These are phyloP conservation scores for Drosophila ohnishii DNA, from an alignment of 1,140 invertebrate species.

Conservation along the genomic window DNA sequence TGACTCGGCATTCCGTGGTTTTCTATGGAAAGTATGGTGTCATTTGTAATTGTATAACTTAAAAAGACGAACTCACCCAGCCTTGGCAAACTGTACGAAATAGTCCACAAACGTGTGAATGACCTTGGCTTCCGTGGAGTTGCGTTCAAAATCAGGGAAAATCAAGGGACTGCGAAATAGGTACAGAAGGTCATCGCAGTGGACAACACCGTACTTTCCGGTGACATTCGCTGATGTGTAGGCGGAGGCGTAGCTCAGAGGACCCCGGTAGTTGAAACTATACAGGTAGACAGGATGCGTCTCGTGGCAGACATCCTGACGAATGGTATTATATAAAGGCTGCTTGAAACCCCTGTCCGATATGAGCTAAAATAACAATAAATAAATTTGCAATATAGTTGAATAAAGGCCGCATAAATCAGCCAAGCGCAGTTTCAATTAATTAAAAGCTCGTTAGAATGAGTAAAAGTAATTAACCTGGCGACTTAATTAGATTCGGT, in stretches of 20 bases:
- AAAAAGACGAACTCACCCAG: conserved; percentile 36
- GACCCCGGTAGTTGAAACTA: conserved; percentile 68
- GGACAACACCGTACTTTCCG: conserved; percentile 69
- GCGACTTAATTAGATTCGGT: background rate
- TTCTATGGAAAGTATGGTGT: conserved; percentile 18
- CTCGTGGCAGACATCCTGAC: conserved; percentile 40
- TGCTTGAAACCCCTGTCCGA: conserved; percentile 74
- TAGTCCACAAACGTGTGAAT: conserved; percentile 56
- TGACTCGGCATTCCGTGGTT: conserved; percentile 38
- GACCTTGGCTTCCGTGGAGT: conserved; percentile 61
- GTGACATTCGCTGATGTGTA: conserved; percentile 55
- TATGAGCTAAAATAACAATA: conserved; percentile 52
- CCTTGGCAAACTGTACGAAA: conserved; percentile 74
- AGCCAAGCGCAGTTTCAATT: background rate
- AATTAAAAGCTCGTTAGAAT: background rate
- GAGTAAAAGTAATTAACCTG: background rate
- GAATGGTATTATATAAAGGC: conserved; percentile 63
- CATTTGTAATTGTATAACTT: background rate
- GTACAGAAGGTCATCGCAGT: conserved; percentile 81
- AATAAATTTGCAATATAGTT: background rate
- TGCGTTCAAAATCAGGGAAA: conserved; percentile 66
- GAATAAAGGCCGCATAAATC: background rate
- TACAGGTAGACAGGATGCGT: conserved; percentile 66
- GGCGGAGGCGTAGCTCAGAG: conserved; percentile 59
- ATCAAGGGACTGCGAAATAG: conserved; percentile 70